A percentile compares a stretch with the other conserved stretches of the same genome.
These are phyloP conservation scores for Centrocercus urophasianus DNA, from an alignment of 2,113 vertebrate species.

Conservation along the genomic window DNA sequence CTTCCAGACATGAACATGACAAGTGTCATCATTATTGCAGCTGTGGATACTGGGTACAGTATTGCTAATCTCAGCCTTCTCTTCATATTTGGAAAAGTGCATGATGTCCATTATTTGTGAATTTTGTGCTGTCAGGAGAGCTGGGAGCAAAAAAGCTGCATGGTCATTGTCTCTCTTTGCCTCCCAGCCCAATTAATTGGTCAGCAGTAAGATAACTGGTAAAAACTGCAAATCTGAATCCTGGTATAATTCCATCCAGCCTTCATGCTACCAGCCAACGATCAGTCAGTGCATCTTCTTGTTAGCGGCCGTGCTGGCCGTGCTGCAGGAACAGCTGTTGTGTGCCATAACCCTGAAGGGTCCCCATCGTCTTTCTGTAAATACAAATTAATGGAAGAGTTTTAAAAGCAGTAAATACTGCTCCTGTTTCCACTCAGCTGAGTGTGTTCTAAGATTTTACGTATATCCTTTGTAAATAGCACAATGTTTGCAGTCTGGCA, in stretches of 20 bases:
- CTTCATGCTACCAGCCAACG: neutral
- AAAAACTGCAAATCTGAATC: neutral
- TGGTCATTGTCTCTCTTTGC: neutral
- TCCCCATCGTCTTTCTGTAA: neutral
- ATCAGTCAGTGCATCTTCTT: conserved; percentile 20
- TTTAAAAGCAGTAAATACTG: neutral
- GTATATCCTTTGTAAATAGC: neutral
- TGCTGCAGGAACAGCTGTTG: conserved; percentile 13
- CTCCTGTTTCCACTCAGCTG: neutral
- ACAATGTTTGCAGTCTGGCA: neutral
- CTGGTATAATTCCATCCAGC: neutral
- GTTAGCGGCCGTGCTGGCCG: neutral
- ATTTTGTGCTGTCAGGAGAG: neutral
- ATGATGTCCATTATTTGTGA: neutral
- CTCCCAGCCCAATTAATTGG: neutral
- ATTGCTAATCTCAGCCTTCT: neutral
- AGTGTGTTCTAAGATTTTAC: neutral
- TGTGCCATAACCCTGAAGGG: conserved; percentile 33
- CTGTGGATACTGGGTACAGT: rapidly evolving
- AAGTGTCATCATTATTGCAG: neutral
- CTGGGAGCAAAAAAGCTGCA: too few relatives aligned
- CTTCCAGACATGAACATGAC: neutral
- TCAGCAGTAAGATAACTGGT: neutral
- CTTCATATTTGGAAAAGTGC: neutral
- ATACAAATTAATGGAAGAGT: neutral